These are phyloP conservation scores for Sinonovacula constricta DNA, from an alignment of 1,140 invertebrate genomes.

Conservation along the genomic window DNA sequence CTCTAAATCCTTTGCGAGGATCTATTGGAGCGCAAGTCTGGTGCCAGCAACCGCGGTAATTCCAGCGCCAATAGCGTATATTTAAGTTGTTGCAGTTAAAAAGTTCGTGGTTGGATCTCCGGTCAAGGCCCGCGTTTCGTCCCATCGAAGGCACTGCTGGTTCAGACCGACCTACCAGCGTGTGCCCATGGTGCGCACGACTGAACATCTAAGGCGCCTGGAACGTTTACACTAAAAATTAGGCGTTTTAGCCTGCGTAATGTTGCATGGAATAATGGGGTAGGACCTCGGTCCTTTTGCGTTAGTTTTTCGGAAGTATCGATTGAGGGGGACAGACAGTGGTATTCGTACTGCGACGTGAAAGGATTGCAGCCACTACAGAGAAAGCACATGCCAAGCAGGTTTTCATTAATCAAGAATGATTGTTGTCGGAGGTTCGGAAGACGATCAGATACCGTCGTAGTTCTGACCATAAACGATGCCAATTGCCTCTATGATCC, in stretches of 20 bases:
- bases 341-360: conserved; percentile 70
- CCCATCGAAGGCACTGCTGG: conserved; percentile 49
- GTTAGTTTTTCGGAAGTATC: no score
- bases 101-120: conserved; percentile 77
- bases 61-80: no score
- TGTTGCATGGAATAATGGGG: conserved; percentile 89
- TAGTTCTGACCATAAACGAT: conserved; percentile 92
- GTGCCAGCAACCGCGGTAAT: conserved; percentile 86
- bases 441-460: no score
- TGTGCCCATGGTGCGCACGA: conserved; percentile 73
- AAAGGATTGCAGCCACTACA: conserved; percentile 71
- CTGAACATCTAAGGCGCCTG: conserved; percentile 76
- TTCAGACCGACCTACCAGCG: conserved; percentile 64
- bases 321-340: conserved; percentile 81
- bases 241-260: conserved; percentile 85
- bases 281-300: no score
- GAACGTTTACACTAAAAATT: conserved; percentile 87
- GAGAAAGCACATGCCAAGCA: conserved; percentile 90
- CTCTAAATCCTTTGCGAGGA: conserved; percentile 93
- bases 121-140: conserved; percentile 60
- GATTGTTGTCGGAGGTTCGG: conserved; percentile 81
- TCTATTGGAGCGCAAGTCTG: conserved; percentile 92
- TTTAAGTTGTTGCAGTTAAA: conserved; percentile 80
- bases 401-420: conserved; percentile 91
- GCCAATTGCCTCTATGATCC: conserved; percentile 78